These are phyloP conservation scores for Poicephalus meyeri DNA, from an alignment of 2,113 vertebrate species.

Conservation along the genomic window DNA sequence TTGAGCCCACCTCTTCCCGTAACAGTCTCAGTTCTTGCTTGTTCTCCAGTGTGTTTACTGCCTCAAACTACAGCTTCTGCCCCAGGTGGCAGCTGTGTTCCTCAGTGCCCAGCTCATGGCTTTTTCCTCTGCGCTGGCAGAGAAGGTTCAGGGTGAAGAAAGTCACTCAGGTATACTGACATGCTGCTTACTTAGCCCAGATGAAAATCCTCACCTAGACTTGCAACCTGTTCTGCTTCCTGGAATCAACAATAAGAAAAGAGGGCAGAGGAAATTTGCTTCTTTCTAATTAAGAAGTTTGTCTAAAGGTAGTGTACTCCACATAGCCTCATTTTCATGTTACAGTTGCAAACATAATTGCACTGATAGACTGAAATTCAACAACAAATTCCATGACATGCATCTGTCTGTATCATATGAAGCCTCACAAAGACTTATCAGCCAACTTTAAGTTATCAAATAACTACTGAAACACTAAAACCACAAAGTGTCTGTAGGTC, in stretches of 20 bases:
- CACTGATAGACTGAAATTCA: not conserved
- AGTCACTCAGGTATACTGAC: no score
- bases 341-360: not conserved
- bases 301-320: not conserved
- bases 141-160: not conserved
- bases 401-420: accelerated
- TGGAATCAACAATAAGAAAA: not conserved
- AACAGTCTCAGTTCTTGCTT: not conserved
- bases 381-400: no score
- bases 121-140: not conserved
- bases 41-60: not conserved
- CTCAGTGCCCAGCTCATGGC: not conserved
- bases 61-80: not conserved
- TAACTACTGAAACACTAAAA: not conserved
- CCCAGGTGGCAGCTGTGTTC: not conserved
- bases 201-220: not conserved
- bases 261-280: accelerated
- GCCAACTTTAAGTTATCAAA: not conserved
- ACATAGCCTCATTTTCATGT: not conserved
- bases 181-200: not conserved
- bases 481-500: not conserved
- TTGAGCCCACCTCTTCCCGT: not conserved
- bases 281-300: not conserved
- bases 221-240: not conserved
- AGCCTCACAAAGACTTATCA: not conserved